Percentiles rank a stretch among this genome's conserved stretches.
These are phyloP conservation scores for Orchestes rusci DNA, from an alignment of 2,888 invertebrate genomes.

Conservation along the genomic window DNA sequence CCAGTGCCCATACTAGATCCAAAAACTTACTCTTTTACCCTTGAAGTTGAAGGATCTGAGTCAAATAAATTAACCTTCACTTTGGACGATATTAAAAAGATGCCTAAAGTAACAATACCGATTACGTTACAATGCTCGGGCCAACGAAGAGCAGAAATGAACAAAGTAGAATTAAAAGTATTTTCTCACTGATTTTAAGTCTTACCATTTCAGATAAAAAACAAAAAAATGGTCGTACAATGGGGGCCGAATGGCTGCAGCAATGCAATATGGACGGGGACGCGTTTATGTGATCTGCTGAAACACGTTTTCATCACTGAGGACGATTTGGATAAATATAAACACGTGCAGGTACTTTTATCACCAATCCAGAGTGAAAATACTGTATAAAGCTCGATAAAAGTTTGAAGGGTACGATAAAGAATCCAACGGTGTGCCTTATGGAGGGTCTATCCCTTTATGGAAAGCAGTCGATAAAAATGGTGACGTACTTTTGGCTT, in stretches of 20 bases:
- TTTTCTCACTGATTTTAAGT: neutral
- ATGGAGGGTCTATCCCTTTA: conserved; percentile 85
- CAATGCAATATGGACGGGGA: neutral
- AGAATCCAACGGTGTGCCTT: conserved; percentile 37
- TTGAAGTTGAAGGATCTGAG: conserved; percentile 52
- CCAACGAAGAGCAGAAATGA: conserved; percentile 91
- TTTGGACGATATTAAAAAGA: conserved; percentile 61
- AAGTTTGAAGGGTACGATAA: neutral
- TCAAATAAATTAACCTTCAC: conserved; percentile 41
- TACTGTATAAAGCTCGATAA: no score
- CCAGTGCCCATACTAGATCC: conserved; percentile 80
- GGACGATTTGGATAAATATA: neutral
- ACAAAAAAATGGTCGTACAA: neutral
- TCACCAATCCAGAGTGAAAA: neutral
- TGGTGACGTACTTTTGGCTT: conserved; percentile 78
- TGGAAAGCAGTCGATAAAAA: conserved; percentile 67
- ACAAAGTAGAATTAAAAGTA: conserved; percentile 46
- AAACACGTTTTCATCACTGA: neutral
- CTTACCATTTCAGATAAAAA: no score
- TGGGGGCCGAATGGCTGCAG: neutral
- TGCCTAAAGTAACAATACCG: conserved; percentile 62
- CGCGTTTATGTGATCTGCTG: neutral
- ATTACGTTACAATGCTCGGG: conserved; percentile 95
- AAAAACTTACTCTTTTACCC: conserved; percentile 58
- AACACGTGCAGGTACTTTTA: conserved; percentile 1